Evolutionary conservation across 2,888 invertebrate genomes (phyloP), one percentile per base, ranked within the genome.

Genomic region (Caenorhabditis becei): DNA sequence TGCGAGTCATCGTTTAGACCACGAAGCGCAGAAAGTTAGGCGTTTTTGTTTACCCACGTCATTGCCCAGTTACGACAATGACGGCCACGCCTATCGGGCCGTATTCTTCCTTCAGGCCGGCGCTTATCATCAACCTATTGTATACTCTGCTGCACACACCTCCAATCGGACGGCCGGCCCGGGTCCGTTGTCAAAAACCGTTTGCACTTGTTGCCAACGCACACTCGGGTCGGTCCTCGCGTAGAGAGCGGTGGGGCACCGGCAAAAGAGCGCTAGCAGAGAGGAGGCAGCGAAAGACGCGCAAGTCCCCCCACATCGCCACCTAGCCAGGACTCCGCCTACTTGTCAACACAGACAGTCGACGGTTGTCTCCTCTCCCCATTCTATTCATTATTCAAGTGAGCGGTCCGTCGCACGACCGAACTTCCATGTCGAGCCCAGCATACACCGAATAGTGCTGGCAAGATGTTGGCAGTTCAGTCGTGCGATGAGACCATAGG

Each of bases 391-490:
- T 53, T 53, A 66, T 75, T 72, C 63, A 32, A 63, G 66, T 51
- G 65, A 74, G 74, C 63, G 65, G 74, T 75, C 75, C 66, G 44
- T 41, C 59, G 53, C 1, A 59, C 75, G 47, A 53, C 18, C 41
- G 75, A 53, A 51, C 66, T 75, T 75, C 75, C 75, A 59, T 49
- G 20, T 75, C 66, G 56, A 67, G 66, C 75, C 75, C 74, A 75
- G 75, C 75, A 41, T 41, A 44, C 47, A 28, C 20, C n/a, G 23
- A 41, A 18, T 32, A 8, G 32, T 26, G 75, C 75, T 75, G 75
- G 75, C 75, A 75, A 75, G 75, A 75, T 66, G 75, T 75, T 61
- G 75, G 75, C 66, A 75, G 75, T 65, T 75, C 66, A 61, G 61
- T 53, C 66, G 75, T 59, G 26, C 23, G 53, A 32, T n/a, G 32